These are phyloP conservation scores for Leptosomus discolor DNA, from an alignment of 2,113 vertebrate species.

Conservation along the genomic window DNA sequence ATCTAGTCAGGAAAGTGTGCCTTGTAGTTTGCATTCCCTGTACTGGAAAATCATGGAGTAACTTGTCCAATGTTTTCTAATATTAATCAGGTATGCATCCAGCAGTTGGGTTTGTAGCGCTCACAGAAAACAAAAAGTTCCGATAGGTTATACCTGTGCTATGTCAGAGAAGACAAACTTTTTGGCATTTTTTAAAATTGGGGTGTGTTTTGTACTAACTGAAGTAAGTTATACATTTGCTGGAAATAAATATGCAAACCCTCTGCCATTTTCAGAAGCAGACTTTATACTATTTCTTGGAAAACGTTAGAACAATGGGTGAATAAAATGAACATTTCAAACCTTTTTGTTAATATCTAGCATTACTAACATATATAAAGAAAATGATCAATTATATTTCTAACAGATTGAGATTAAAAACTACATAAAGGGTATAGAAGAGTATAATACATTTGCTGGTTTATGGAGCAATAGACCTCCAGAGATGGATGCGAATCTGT, in stretches of 20 bases:
- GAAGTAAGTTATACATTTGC: neutral
- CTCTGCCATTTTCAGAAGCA: neutral
- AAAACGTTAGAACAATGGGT: neutral
- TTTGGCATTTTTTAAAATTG: neutral
- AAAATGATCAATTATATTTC: neutral
- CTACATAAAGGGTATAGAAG: neutral
- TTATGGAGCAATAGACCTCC: neutral
- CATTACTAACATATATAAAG: neutral
- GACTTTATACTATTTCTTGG: neutral
- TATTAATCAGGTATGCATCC: neutral
- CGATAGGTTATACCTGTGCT: neutral
- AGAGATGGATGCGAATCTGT: neutral
- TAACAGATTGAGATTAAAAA: neutral
- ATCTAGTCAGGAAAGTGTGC: neutral
- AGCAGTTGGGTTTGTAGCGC: neutral
- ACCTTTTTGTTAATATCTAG: neutral
- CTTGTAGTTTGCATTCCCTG: neutral
- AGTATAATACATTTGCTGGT: neutral
- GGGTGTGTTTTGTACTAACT: neutral
- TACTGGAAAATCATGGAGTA: neutral
- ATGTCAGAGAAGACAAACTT: neutral
- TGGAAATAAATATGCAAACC: neutral
- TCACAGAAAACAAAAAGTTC: neutral
- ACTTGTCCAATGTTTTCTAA: neutral
- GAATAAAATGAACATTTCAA: neutral